phyloP scores from a whole-genome alignment of 2,888 invertebrate genomes.

The Tineola bisselliella region DNA sequence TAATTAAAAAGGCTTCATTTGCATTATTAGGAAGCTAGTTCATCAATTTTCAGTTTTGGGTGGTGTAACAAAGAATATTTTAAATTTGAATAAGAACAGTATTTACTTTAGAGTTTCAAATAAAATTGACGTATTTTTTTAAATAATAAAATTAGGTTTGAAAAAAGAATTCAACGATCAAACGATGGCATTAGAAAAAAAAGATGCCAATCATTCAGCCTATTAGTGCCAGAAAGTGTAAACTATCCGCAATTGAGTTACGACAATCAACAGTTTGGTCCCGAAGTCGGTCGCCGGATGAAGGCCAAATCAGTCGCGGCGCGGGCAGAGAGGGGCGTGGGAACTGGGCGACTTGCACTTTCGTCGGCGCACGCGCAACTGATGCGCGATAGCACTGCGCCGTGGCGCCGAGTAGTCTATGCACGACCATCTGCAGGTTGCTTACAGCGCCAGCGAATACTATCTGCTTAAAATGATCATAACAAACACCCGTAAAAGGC shows the following conservation, averaged over 20 bases:
- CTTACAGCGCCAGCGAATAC: not conserved
- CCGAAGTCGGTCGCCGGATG: conserved; percentile 26
- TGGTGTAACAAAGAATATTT: not conserved
- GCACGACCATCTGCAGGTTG: conserved; percentile 6
- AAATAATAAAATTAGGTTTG: no score
- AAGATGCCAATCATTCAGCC: not conserved
- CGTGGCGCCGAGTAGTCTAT: conserved; percentile 35
- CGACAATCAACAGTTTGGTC: conserved; percentile 40
- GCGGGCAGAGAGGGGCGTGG: conserved; percentile 41
- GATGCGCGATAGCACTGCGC: conserved; percentile 34
- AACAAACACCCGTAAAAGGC: conserved; percentile 6
- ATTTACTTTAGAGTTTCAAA: not conserved
- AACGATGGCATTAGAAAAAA: not conserved
- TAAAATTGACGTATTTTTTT: no score
- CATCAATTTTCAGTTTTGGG: conserved; percentile 6
- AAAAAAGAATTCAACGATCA: not conserved
- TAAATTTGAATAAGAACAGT: no score
- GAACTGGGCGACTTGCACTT: conserved; percentile 63
- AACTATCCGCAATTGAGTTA: conserved; percentile 38
- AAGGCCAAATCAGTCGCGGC: conserved; percentile 16
- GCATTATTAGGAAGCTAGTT: not conserved
- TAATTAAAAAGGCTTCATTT: not conserved
- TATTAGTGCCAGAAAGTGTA: conserved; percentile 37
- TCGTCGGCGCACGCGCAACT: conserved; percentile 42
- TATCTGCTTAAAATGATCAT: conserved; percentile 4